A percentile compares a stretch with the other conserved stretches of the same genome.
phyloP scores from a whole-genome alignment of 2,113 vertebrate species.

The Gymnogyps californianus region DNA sequence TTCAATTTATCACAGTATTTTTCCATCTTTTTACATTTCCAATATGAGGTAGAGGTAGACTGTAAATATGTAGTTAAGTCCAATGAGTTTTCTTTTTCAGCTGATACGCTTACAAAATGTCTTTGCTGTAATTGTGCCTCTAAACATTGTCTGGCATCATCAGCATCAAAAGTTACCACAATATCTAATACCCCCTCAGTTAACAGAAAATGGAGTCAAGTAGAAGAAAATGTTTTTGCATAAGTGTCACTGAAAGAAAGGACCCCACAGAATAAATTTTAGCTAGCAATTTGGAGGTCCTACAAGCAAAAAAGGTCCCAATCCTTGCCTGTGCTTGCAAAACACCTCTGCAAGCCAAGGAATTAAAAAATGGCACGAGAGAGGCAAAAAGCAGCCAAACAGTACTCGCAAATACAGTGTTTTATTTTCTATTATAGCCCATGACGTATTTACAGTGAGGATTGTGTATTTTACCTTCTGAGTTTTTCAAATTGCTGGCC shows the following conservation, averaged over 20 bases:
- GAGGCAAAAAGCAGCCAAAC: neutral
- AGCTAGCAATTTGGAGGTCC: neutral
- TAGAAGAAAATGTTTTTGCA: neutral
- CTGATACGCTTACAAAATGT: neutral
- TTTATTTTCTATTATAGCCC: conserved; percentile 42
- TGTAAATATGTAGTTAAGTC: conserved; percentile 20
- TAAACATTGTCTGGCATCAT: conserved; percentile 60
- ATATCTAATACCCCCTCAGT: neutral
- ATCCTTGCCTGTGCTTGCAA: neutral
- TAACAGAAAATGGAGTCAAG: conserved; percentile 33
- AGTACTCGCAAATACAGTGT: neutral
- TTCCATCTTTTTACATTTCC: neutral
- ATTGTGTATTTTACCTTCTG: conserved; percentile 49
- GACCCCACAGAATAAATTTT: neutral
- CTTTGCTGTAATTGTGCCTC: conserved; percentile 53
- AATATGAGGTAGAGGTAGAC: neutral
- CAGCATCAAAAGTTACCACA: conserved; percentile 43
- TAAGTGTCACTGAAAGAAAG: neutral
- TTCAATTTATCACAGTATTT: conserved; percentile 20
- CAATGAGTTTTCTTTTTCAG: conserved; percentile 12
- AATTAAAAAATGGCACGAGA: neutral
- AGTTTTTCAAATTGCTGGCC: conserved; percentile 36
- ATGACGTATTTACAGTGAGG: conserved; percentile 46
- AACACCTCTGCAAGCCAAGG: neutral
- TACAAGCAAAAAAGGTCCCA: neutral